These are phyloP conservation scores for Drosophila cyrtoloma DNA, from an alignment of 2,888 invertebrate species.

Conservation along the genomic window DNA sequence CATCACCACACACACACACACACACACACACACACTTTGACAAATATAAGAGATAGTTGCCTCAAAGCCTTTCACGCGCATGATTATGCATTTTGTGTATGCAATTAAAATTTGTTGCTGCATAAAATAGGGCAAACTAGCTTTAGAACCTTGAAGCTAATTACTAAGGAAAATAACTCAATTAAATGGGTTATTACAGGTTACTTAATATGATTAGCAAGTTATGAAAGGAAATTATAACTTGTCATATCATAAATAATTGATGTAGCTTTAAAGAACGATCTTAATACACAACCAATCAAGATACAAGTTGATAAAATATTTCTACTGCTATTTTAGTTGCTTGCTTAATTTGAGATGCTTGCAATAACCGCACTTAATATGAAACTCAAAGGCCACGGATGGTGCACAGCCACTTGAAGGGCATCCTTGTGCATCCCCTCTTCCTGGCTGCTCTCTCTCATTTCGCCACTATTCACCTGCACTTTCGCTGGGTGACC, in stretches of 20 bases:
- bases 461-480: constrained; percentile 27
- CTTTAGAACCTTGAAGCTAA: constrained; percentile 66
- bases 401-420: constrained; percentile 24
- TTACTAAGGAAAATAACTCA: constrained; percentile 43
- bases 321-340: not conserved
- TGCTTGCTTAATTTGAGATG: not conserved
- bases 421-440: constrained; percentile 24
- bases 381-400: constrained; percentile 26
- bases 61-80: constrained; percentile 41
- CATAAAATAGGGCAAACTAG: constrained; percentile 39
- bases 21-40: constrained; percentile 12
- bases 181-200: constrained; percentile 13
- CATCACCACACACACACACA: constrained; percentile 13
- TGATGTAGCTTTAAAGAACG: not conserved
- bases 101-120: constrained; percentile 60
- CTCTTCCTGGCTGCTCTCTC: not conserved
- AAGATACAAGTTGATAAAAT: not conserved
- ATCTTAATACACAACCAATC: not conserved
- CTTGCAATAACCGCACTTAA: constrained; percentile 23
- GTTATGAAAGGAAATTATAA: not conserved
- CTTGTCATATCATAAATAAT: not conserved
- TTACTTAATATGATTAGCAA: not conserved
- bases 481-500: constrained; percentile 59
- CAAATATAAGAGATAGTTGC: constrained; percentile 4
- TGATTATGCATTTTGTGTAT: constrained; percentile 74